phyloP scores from a whole-genome alignment of 2,113 vertebrate genomes.

The Sylvia atricapilla region DNA sequence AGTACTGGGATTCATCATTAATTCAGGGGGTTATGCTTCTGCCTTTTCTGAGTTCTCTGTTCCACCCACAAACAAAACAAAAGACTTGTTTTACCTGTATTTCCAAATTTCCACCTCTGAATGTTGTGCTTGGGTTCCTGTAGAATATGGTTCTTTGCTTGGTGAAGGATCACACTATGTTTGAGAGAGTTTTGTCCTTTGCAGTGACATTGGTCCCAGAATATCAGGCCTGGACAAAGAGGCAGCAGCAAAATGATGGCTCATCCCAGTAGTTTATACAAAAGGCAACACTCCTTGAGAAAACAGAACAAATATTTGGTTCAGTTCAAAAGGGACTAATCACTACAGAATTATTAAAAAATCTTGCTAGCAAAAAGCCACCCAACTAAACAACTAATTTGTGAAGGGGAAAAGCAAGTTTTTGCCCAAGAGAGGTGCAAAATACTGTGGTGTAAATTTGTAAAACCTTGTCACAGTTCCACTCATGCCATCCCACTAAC shows the following conservation, averaged over 20 bases:
- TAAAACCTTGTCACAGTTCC: neutral
- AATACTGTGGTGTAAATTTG: neutral
- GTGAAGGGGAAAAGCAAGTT: neutral
- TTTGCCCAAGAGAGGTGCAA: neutral
- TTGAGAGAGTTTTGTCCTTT: neutral
- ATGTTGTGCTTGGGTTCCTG: neutral
- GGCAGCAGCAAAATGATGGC: neutral
- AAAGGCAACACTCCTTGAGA: neutral
- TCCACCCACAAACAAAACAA: neutral
- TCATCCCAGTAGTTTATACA: neutral
- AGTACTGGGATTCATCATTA: conserved; percentile 40
- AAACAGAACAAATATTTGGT: neutral
- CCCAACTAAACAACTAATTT: neutral
- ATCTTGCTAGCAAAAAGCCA: neutral
- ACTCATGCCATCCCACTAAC: neutral
- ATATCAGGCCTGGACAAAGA: neutral
- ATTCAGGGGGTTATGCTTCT: conserved; percentile 33
- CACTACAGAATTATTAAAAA: neutral
- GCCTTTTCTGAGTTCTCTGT: neutral
- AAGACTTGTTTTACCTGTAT: neutral
- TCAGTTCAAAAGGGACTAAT: neutral
- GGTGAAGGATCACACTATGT: neutral
- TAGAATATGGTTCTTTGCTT: neutral
- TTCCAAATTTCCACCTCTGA: neutral
- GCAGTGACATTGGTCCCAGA: neutral